phyloP scores from a whole-genome alignment of 1,140 invertebrate species.

The Camponotus pennsylvanicus region DNA sequence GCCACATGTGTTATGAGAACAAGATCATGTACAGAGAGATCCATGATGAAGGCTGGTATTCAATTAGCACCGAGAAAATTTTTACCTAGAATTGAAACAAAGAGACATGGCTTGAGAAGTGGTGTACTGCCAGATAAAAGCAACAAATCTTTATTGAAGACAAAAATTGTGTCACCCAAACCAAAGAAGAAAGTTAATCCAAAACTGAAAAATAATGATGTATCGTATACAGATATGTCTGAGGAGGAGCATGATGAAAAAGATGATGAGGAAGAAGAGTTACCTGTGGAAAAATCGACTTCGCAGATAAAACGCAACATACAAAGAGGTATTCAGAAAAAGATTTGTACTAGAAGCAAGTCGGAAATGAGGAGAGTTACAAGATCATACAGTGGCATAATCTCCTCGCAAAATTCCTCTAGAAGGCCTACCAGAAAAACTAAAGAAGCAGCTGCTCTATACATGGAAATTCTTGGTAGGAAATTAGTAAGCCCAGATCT shows the following conservation, averaged over 20 bases:
- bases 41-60: conserved; percentile 71
- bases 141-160: conserved; percentile 65
- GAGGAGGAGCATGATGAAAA: conserved; percentile 77
- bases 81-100: conserved; percentile 76
- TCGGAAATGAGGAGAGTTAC: conserved; percentile 82
- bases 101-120: conserved; percentile 82
- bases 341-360: conserved; percentile 79
- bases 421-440: conserved; percentile 90
- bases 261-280: conserved; percentile 76
- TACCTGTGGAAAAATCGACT: conserved; percentile 62
- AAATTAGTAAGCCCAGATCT: conserved; percentile 88
- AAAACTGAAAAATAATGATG: conserved; percentile 74
- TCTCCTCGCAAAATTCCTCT: conserved; percentile 68
- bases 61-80: conserved; percentile 79
- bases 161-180: conserved; percentile 65
- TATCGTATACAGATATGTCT: conserved; percentile 79
- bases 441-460: conserved; percentile 91
- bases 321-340: conserved; percentile 77
- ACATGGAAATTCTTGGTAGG: conserved; percentile 91
- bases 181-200: conserved; percentile 69
- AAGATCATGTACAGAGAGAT: conserved; percentile 78
- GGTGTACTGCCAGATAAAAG: conserved; percentile 72
- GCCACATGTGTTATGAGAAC: conserved; percentile 82
- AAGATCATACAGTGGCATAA: conserved; percentile 76
- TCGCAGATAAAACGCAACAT: conserved; percentile 66